These are phyloP conservation scores for Chorisops tibialis DNA, from an alignment of 2,888 invertebrate species.

Conservation along the genomic window DNA sequence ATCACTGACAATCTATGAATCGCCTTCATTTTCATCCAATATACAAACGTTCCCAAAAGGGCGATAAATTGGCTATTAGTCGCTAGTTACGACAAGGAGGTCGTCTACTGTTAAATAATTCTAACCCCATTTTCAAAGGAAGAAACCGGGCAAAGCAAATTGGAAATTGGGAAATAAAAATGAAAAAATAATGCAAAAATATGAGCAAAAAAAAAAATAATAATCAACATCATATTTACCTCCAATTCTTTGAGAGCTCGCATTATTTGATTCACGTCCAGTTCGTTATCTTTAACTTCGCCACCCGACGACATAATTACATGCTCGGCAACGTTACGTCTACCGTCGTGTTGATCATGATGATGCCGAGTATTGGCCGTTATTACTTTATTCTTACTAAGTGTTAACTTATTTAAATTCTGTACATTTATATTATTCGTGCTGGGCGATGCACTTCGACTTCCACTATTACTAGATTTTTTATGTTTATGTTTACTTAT, in stretches of 20 bases:
- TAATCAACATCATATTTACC: constrained; percentile 36
- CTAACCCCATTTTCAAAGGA: too few species aligned
- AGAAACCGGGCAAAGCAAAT: background rate
- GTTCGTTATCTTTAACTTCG: constrained; percentile 33
- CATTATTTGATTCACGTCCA: constrained; percentile 54
- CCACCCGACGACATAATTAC: background rate
- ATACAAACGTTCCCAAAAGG: too few species aligned
- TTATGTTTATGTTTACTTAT: constrained; percentile 24
- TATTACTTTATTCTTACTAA: background rate
- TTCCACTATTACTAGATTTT: constrained; percentile 21
- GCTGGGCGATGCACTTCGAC: constrained; percentile 24
- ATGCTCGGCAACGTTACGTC: too few species aligned
- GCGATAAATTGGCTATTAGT: too few species aligned
- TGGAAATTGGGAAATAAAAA: background rate
- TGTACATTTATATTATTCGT: constrained; percentile 7
- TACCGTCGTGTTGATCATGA: too few species aligned
- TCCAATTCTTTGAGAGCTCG: constrained; percentile 53
- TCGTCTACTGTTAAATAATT: too few species aligned
- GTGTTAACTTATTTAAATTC: constrained; percentile 2
- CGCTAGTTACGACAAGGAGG: too few species aligned
- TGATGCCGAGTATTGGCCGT: background rate
- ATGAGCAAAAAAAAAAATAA: background rate
- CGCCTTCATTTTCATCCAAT: too few species aligned
- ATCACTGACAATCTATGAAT: too few species aligned
- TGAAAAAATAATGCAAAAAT: background rate